Evolutionary conservation across 1,140 invertebrate genomes (phyloP), one percentile per base, ranked within the genome.

Genomic region (Drosophila pectinifera): DNA sequence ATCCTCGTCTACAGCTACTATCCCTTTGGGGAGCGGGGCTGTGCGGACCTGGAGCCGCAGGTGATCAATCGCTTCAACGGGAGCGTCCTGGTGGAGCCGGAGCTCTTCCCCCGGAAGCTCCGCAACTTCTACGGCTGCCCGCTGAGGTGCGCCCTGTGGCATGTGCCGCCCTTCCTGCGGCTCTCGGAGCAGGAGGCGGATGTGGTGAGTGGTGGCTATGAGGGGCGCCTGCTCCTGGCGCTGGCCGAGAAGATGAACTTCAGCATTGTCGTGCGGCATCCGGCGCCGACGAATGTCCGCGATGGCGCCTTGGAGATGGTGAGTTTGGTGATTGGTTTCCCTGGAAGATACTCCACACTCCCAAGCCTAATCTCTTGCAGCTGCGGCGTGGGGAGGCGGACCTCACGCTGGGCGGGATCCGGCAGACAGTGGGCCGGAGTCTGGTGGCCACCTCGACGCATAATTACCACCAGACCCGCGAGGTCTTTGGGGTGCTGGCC

Each of bases 31-130:
- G 48, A 41, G 1, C 14, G 51, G 0, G 69, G 65, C 5, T 91
- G 90, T 6, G 20, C 41, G 0, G 41, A 82, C 4, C 51, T 73
- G 41, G 59, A 61, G 20, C 86, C 83, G 2, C 45, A 59, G 31
- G 65, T 85, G 1, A 88, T 90, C 43, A 91, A 91, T 75, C 74
- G 70, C 22, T 91, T 85, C 31, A 76, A 90, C 34, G 86, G 83
- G 2, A 72, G 63, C 16, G 53, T 22, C 0, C 38, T 91, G 8
- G 42, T 63, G 7, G 13, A 65, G 11, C 59, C 72, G 0, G 67
- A 57, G 2, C 24, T 91, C 0, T 91, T 89, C 45, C 91, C 91
- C 0, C 64, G 75, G 3, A 91, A 91, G 26, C 46, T 91, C 28
- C 6, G 24, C 4, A 91, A 91, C 38, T 83, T 91, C 5, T 75